Conservation (phyloP, 2,888 invertebrate species). For the Coleophora deauratella region DNA sequence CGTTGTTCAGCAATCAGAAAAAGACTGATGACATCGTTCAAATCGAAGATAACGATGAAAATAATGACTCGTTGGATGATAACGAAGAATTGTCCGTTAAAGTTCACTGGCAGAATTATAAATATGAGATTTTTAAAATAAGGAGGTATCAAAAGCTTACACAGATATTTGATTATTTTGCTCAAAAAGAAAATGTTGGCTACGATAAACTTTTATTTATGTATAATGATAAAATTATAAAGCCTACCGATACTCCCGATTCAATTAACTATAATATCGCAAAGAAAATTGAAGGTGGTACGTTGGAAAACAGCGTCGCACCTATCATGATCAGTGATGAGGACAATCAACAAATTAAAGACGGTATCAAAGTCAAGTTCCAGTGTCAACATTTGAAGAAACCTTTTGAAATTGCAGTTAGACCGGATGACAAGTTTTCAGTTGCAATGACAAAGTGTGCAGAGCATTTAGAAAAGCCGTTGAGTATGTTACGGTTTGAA, state of each 20-base stretch:
- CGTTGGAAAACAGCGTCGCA: conserved; percentile 37
- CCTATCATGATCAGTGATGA: conserved; percentile 20
- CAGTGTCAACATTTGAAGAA: conserved; percentile 57
- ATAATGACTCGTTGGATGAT: conserved; percentile 34
- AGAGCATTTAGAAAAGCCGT: conserved; percentile 47
- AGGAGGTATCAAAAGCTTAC: conserved; percentile 51
- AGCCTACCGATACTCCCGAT: conserved; percentile 53
- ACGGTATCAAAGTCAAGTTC: conserved; percentile 53
- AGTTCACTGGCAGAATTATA: conserved; percentile 57
- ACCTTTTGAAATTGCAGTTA: conserved; percentile 37
- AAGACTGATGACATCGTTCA: conserved; percentile 11
- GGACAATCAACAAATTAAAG: conserved; percentile 7
- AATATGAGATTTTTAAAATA: conserved; percentile 51
- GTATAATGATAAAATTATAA: conserved; percentile 49
- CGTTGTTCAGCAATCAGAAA: conserved; percentile 30
- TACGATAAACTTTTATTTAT: conserved; percentile 47
- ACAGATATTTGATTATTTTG: conserved; percentile 51
- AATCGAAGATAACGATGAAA: conserved; percentile 23
- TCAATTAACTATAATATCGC: conserved; percentile 51
- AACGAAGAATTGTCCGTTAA: conserved; percentile 62
- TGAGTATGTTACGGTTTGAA: conserved; percentile 56
- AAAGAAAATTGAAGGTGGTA: conserved; percentile 63
- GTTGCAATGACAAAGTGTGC: conserved; percentile 61
- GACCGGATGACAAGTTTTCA: conserved; percentile 39
- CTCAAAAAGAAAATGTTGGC: conserved; percentile 38